Evolutionary conservation across 1,140 invertebrate genomes (phyloP).

Genomic region (Tetragonula clypearis): DNA sequence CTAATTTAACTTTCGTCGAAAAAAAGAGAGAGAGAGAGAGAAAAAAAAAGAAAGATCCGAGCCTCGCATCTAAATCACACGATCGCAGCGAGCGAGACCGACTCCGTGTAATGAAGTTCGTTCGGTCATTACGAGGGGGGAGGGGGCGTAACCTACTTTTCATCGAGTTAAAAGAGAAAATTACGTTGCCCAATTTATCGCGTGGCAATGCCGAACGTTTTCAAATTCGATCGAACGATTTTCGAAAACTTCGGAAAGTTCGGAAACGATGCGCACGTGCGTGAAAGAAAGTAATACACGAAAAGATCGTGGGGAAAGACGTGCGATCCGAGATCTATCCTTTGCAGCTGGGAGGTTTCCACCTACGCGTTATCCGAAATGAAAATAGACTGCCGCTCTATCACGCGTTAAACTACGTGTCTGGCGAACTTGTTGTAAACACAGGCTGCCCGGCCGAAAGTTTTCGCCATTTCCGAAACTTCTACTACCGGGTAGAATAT

Average conservation of each 20-base stretch:
- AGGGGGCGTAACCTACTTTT: background rate
- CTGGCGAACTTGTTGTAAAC: constrained; percentile 2
- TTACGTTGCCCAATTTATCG: background rate
- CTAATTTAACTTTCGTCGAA: no score
- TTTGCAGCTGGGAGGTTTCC: background rate
- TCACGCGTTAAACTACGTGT: constrained; percentile 12
- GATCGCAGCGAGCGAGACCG: background rate
- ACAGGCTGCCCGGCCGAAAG: background rate
- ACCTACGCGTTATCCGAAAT: background rate
- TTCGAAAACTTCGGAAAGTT: background rate
- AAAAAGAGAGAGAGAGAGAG: no score
- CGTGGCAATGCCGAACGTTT: background rate
- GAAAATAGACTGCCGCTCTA: constrained; percentile 18
- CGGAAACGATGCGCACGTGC: no score
- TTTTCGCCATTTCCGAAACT: background rate
- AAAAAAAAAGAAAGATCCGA: no score
- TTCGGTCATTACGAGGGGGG: no score
- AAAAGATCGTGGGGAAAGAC: background rate
- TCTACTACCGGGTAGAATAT: background rate
- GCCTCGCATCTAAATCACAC: background rate
- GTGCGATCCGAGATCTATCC: background rate
- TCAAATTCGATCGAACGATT: background rate
- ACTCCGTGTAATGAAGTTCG: background rate
- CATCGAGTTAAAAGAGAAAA: background rate
- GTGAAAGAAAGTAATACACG: background rate